Conservation (phyloP, 2,888 invertebrate species). For the Lochmaea capreae region DNA sequence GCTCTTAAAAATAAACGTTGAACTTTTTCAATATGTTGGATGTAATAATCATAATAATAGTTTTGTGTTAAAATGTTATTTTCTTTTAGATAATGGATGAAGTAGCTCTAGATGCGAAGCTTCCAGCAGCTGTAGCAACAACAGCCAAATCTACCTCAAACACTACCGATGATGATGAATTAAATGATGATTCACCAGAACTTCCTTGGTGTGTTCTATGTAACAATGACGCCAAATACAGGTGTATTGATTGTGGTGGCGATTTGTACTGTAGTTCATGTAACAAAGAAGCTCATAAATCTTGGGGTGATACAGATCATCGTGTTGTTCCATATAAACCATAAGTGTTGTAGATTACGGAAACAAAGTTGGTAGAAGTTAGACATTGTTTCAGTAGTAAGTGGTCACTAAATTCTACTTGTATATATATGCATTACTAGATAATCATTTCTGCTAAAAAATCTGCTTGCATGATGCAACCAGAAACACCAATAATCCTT, state of each 20-base stretch:
- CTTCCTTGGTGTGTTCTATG: constrained; percentile 89
- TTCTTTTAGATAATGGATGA: constrained; percentile 65
- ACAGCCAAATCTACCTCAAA: constrained; percentile 36
- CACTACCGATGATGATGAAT: constrained; percentile 18
- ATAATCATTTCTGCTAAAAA: not conserved
- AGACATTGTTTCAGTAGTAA: not conserved
- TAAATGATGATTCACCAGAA: constrained; percentile 63
- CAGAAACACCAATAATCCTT: not conserved
- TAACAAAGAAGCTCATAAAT: constrained; percentile 75
- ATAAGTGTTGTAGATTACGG: not conserved
- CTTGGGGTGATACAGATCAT: constrained; percentile 63
- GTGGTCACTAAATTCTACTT: not conserved
- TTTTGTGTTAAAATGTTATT: not conserved
- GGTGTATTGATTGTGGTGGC: constrained; percentile 81
- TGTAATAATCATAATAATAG: no score
- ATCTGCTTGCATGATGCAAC: not conserved
- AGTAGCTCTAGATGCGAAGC: constrained; percentile 66
- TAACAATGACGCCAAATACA: constrained; percentile 80
- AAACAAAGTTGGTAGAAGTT: not conserved
- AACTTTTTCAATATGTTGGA: no score
- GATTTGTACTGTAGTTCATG: constrained; percentile 86
- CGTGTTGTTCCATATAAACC: constrained; percentile 57
- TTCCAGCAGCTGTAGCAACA: constrained; percentile 46
- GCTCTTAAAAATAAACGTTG: no score
- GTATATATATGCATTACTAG: not conserved